A percentile compares a stretch with the other conserved stretches of the same genome.
These are phyloP conservation scores for Mercenaria mercenaria DNA, from an alignment of 1,140 invertebrate genomes.

Conservation along the genomic window DNA sequence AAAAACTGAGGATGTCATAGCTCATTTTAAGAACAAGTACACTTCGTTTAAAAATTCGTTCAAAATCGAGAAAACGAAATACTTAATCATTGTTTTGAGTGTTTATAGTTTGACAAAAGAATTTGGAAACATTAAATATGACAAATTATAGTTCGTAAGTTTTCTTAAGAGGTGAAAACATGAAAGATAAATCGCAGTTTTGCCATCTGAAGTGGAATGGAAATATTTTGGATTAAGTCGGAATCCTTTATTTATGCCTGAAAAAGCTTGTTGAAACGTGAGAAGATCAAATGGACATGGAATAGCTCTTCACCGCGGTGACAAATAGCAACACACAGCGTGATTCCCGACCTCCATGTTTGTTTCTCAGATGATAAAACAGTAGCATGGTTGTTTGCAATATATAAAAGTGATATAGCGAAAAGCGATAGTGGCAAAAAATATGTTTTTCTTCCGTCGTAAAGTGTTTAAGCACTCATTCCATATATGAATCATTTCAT, in stretches of 20 bases:
- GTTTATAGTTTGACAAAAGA: not conserved
- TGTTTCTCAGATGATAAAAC: not conserved
- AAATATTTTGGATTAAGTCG: not conserved
- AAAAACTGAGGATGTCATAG: too few species aligned
- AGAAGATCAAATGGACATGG: not conserved
- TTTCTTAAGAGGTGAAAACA: slow-evolving; percentile 5
- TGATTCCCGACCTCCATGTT: not conserved
- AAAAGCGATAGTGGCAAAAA: not conserved
- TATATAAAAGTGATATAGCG: not conserved
- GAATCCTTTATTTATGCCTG: not conserved
- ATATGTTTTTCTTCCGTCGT: too few species aligned
- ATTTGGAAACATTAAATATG: not conserved
- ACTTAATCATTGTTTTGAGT: slow-evolving; percentile 2
- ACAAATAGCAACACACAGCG: not conserved
- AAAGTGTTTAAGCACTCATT: too few species aligned
- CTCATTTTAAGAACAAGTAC: too few species aligned
- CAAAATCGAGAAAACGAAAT: not conserved
- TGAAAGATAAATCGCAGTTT: not conserved
- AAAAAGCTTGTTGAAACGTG: not conserved
- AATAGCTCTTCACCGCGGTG: not conserved
- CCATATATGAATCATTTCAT: too few species aligned
- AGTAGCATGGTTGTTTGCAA: not conserved
- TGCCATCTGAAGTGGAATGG: not conserved
- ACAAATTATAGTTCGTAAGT: slow-evolving; percentile 13
- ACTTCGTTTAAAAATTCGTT: too few species aligned